A percentile compares a stretch with the other conserved stretches of the same genome.
phyloP scores from a whole-genome alignment of 1,140 invertebrate species.

The Drosophila serrata region DNA sequence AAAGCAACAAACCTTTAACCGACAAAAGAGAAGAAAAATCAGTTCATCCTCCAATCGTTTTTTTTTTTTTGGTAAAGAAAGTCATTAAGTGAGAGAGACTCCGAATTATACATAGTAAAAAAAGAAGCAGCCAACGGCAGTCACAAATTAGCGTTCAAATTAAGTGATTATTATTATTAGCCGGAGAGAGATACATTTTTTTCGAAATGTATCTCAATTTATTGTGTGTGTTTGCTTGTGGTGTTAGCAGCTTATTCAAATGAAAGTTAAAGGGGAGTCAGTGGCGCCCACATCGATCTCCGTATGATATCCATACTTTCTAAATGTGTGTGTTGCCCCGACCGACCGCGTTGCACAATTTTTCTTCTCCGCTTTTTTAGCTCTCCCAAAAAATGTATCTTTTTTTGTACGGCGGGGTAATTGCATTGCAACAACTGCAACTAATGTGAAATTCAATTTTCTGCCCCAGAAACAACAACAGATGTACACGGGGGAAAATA shows the following conservation, averaged over 20 bases:
- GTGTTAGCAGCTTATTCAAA: conserved; percentile 72
- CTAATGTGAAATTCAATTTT: conserved; percentile 65
- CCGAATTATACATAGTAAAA: neutral
- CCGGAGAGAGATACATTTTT: conserved; percentile 34
- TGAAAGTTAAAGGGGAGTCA: conserved; percentile 53
- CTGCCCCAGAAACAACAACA: conserved; percentile 39
- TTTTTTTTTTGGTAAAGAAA: conserved; percentile 64
- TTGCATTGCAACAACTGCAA: conserved; percentile 66
- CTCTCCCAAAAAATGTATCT: neutral
- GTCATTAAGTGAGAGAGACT: conserved; percentile 62
- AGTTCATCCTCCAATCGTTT: conserved; percentile 65
- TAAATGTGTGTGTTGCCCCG: conserved; percentile 41
- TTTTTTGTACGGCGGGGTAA: conserved; percentile 18
- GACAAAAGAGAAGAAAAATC: conserved; percentile 54
- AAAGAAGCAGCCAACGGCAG: conserved; percentile 25
- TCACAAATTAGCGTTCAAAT: conserved; percentile 77
- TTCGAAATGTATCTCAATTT: conserved; percentile 58
- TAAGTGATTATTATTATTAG: conserved; percentile 82
- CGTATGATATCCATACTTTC: conserved; percentile 41
- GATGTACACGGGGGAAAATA: conserved; percentile 16
- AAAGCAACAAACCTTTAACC: conserved; percentile 25
- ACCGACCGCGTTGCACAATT: conserved; percentile 67
- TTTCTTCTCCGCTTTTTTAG: conserved; percentile 23
- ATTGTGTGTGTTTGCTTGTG: conserved; percentile 39
- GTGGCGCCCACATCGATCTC: conserved; percentile 39